Percentiles rank a stretch among this genome's conserved stretches.
Evolutionary conservation across 1,140 invertebrate genomes (phyloP).

Genomic region (Ylistrum balloti): DNA sequence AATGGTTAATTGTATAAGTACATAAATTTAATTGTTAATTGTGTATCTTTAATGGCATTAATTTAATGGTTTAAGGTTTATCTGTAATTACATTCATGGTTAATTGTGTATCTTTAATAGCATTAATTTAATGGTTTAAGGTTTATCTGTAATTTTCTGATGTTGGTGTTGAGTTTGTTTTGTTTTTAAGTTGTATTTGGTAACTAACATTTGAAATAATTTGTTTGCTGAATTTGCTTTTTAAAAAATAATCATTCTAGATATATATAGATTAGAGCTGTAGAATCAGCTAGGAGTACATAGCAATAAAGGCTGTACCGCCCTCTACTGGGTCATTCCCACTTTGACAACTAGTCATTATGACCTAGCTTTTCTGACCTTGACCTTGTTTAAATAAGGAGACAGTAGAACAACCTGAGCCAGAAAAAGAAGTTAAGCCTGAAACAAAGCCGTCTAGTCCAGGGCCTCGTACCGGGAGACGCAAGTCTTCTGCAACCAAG

Average conservation of each 20-base stretch:
- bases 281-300: not conserved
- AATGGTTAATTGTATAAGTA: too few species aligned
- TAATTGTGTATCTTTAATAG: too few species aligned
- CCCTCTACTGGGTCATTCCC: not conserved
- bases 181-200: not conserved
- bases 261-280: not conserved
- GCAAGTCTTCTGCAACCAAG: slow-evolving; percentile 44
- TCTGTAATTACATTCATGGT: too few species aligned
- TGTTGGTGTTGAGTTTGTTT: slow-evolving; percentile 18
- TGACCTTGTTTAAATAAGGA: slow-evolving; percentile 39
- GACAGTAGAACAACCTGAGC: slow-evolving; percentile 45
- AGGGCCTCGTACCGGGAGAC: slow-evolving; percentile 44
- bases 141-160: not conserved
- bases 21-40: too few species aligned
- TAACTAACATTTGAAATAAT: not conserved
- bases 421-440: slow-evolving; percentile 10
- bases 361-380: slow-evolving; percentile 21
- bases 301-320: too few species aligned
- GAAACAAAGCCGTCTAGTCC: slow-evolving; percentile 8
- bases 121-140: not conserved
- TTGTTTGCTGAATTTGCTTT: not conserved
- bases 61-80: too few species aligned
- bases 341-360: not conserved
- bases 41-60: too few species aligned
- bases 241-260: not conserved